These are phyloP conservation scores for Cinclus mexicanus DNA, from an alignment of 2,113 vertebrate species.

Conservation along the genomic window DNA sequence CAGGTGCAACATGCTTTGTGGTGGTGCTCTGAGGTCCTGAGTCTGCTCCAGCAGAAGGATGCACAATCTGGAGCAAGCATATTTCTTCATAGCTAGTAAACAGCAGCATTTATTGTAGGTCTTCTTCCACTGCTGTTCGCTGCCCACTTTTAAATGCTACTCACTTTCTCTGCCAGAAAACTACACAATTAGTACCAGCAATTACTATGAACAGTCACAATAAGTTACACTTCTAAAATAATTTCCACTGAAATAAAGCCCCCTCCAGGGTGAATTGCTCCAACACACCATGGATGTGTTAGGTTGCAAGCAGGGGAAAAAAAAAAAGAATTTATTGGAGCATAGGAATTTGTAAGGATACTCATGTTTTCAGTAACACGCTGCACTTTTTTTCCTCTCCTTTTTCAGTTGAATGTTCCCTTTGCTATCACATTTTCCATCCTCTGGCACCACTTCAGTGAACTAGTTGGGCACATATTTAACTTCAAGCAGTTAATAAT, in stretches of 20 bases:
- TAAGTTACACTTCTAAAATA: neutral
- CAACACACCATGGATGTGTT: neutral
- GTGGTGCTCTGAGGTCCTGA: neutral
- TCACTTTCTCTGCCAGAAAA: neutral
- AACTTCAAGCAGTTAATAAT: neutral
- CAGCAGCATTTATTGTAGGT: neutral
- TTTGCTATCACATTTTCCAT: neutral
- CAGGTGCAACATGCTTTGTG: neutral
- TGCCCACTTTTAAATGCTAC: neutral
- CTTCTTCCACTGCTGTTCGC: neutral
- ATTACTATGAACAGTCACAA: neutral
- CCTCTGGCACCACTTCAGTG: neutral
- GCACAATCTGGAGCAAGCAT: neutral
- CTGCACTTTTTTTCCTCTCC: accelerated
- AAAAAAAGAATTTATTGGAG: neutral
- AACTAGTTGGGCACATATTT: neutral
- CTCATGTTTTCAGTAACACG: neutral
- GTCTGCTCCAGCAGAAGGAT: neutral
- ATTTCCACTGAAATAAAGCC: neutral
- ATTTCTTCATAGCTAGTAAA: neutral
- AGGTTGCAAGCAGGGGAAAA: neutral
- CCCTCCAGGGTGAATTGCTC: neutral
- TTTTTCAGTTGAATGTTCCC: neutral
- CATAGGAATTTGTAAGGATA: neutral
- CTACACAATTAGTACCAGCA: neutral